Evolutionary conservation across 2,797 vertebrate species (phyloP), one percentile per base, ranked within the genome.

Genomic region (Parambassis ranga): DNA sequence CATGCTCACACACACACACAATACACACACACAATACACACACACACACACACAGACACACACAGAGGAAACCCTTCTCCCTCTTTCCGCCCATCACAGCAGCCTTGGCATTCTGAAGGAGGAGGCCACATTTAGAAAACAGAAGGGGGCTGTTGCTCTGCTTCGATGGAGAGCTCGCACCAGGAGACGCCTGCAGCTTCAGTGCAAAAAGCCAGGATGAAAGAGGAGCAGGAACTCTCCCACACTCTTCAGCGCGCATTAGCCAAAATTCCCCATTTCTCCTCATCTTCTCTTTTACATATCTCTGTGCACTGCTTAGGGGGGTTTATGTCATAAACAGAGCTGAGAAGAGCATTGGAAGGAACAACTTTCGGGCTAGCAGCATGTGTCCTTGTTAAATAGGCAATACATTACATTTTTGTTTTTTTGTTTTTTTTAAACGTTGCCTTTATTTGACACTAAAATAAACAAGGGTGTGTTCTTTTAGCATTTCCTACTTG

Each of bases 71-170:
- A 71, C 67, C 57, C 73, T 52, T 63, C 73, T 64, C 60, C 62
- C 23, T 63, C 58, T 50, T 62, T 48, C 65, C 32, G 43, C 63
- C 77, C 53, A 75, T 71, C 53, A 13, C 65, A 61, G 62, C 65
- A 77, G 62, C 50, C 63, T 75, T 71, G 71, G 81, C 68, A 70
- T 60, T 82, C 65, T 10, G n/a, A 30, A 42, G 30, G 65, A 71
- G 69, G 59, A 75, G 77, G 77, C 71, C 77, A 69, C 80, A 63
- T 86, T 82, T 65, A 69, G 73, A 68, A 81, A 83, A 71, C 83
- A 84, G 76, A 74, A 74, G 78, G 83, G 75, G 74, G 74, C 69
- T 79, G 79, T 75, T 75, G 79, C 75, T 75, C 58, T 58, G 63
- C 74, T 61, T 65, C 66, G 59, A 74, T 66, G 67, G 65, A 64